Percentiles rank a stretch among this genome's conserved stretches.
phyloP scores from a whole-genome alignment of 2,888 invertebrate genomes.

The Brachyptera putata region DNA sequence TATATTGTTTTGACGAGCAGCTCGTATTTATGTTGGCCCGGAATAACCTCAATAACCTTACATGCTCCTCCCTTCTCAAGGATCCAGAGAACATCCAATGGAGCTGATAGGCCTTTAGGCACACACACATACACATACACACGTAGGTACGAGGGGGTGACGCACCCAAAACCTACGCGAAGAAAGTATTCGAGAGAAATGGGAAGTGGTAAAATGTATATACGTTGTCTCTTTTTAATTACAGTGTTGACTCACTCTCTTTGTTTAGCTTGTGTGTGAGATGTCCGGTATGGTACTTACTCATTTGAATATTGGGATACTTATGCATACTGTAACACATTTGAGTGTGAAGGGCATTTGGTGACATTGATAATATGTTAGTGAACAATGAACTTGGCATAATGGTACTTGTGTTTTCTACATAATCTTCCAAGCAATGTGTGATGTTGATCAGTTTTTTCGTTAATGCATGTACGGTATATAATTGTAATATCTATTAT shows the following conservation, averaged over 20 bases:
- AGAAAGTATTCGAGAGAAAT: constrained; percentile 17
- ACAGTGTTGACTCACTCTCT: neutral
- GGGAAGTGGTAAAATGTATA: constrained; percentile 9
- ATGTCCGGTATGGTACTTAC: neutral
- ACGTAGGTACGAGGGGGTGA: neutral
- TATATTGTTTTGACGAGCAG: constrained; percentile 10
- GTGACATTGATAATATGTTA: neutral
- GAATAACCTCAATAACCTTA: constrained; percentile 13
- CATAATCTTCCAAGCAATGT: too few relatives aligned
- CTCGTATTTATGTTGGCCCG: constrained; percentile 12
- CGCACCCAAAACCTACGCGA: constrained; percentile 10
- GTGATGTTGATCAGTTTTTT: too few relatives aligned
- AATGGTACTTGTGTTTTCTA: too few relatives aligned
- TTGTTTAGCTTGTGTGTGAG: neutral
- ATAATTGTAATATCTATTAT: too few relatives aligned
- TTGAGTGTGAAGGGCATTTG: neutral
- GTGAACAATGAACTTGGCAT: too few relatives aligned
- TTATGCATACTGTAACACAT: neutral
- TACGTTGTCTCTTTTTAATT: neutral
- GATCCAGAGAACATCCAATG: neutral
- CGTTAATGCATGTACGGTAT: too few relatives aligned
- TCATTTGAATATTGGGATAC: neutral
- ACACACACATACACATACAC: too few relatives aligned
- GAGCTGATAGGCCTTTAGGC: too few relatives aligned
- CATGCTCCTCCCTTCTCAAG: constrained; percentile 7